Evolutionary conservation across 1,140 invertebrate species (phyloP), one percentile per base, ranked within the genome.

Genomic region (Panagrolaimus sp.): DNA sequence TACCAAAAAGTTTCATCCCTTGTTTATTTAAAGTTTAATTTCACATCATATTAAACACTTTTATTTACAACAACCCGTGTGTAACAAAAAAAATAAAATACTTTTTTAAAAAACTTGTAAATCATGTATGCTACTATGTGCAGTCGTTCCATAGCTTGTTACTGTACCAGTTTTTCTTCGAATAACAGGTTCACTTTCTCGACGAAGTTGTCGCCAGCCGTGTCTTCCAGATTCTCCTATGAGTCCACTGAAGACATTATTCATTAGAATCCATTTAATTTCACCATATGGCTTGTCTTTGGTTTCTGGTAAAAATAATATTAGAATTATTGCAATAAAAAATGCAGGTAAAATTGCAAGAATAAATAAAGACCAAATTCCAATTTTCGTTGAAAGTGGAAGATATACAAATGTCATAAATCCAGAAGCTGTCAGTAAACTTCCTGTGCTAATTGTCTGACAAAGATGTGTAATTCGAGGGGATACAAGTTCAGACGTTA

Each of bases 401-500:
- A 76, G 57, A 63, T 74, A 74, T 14, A 23, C 16, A 20, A 72
- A 51, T 11, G 73, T 75, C 3, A 74, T 20, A 1, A 67, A 23
- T 13, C 73, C 73, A 7, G 66, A 64, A 8, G 47, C 44, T 9
- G 78, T 57, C 13, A 74, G 61, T n/a, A 74, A 45, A 23, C 27
- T 62, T 9, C 71, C 71, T 14, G 71, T 72, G 13, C 38, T 47
- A 9, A 74, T 72, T 13, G 73, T 47, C 46, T 74, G 73, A 11
- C 46, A 53, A 20, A 67, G 43, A 47, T 20, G 46, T 8, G 57
- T 63, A 8, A 45, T 43, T 4, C 16, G 13, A 0, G 71, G 61
- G 13, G 74, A 74, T 4, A 75, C 74, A n/a, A 75, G 62, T 44
- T 75, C 74, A 5, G 74, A 75, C 23, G 71, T 75, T 13, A 75